Conservation (phyloP, 2,797 vertebrate species). For the Podarcis siculus region DNA sequence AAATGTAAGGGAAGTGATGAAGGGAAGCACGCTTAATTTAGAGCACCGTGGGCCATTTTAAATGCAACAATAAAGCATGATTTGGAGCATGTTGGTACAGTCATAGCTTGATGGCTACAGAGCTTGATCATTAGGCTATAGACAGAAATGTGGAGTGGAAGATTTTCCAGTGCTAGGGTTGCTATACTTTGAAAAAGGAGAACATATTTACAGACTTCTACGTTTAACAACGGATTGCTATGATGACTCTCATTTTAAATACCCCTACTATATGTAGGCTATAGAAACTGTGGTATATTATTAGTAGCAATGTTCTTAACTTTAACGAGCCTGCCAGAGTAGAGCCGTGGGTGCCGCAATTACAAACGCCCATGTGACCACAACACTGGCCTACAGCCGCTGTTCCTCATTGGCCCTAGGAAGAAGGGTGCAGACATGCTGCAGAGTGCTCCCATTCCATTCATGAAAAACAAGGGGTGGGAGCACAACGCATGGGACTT, state of each 20-base stretch:
- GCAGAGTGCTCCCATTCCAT: constrained; percentile 4
- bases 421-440: constrained; percentile 6
- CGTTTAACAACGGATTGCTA: too few relatives aligned
- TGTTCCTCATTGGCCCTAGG: constrained; percentile 61
- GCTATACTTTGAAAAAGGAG: too few relatives aligned
- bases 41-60: neutral
- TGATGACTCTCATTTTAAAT: too few relatives aligned
- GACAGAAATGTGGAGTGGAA: too few relatives aligned
- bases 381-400: constrained; percentile 53
- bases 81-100: neutral
- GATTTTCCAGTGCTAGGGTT: too few relatives aligned
- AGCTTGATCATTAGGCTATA: too few relatives aligned
- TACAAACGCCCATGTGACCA: constrained; percentile 71
- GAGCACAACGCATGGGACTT: too few relatives aligned
- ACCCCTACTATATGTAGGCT: too few relatives aligned
- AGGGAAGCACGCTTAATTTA: neutral
- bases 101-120: too few relatives aligned
- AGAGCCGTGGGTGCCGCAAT: constrained; percentile 52
- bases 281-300: too few relatives aligned
- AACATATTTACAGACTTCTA: too few relatives aligned
- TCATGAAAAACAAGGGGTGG: constrained; percentile 59
- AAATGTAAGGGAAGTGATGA: neutral
- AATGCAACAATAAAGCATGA: neutral
- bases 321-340: constrained; percentile 1
- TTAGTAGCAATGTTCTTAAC: too few relatives aligned